These are phyloP conservation scores for Tipula lateralis DNA, from an alignment of 2,888 invertebrate genomes.

Conservation along the genomic window DNA sequence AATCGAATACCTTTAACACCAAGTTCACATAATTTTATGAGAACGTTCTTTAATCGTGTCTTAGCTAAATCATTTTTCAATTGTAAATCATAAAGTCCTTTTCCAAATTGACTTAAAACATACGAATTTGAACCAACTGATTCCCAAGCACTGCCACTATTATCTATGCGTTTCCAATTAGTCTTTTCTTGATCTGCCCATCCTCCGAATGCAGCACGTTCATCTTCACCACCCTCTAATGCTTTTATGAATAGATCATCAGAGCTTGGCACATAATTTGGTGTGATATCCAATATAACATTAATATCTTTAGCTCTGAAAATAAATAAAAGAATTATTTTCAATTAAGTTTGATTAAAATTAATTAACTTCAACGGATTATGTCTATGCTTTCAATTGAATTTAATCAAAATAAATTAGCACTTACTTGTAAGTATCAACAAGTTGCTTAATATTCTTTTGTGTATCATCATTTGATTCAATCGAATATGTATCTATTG, in stretches of 20 bases:
- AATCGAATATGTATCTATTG: conserved; percentile 59
- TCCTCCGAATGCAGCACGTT: conserved; percentile 35
- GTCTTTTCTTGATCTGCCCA: conserved; percentile 52
- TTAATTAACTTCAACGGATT: neutral
- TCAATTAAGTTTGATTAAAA: neutral
- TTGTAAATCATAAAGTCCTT: conserved; percentile 72
- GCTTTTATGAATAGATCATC: conserved; percentile 66
- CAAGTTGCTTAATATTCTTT: conserved; percentile 42
- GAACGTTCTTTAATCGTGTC: conserved; percentile 59
- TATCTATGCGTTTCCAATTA: conserved; percentile 60
- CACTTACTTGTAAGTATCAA: conserved; percentile 41
- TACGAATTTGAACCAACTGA: conserved; percentile 47
- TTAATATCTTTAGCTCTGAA: conserved; percentile 51
- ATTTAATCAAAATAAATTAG: conserved; percentile 26
- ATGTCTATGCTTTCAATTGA: neutral
- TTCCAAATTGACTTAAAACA: conserved; percentile 72
- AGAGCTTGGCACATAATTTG: conserved; percentile 63
- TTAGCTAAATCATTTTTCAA: conserved; percentile 65
- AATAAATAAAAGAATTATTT: neutral
- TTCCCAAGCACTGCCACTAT: conserved; percentile 42
- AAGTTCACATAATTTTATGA: conserved; percentile 65
- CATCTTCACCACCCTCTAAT: conserved; percentile 53
- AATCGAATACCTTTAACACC: conserved; percentile 79
- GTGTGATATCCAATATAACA: conserved; percentile 69
- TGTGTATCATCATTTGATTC: conserved; percentile 45